Base-by-base conservation (phyloP, 2,797 vertebrate genomes). In the Urosaurus nigricauda region DNA sequence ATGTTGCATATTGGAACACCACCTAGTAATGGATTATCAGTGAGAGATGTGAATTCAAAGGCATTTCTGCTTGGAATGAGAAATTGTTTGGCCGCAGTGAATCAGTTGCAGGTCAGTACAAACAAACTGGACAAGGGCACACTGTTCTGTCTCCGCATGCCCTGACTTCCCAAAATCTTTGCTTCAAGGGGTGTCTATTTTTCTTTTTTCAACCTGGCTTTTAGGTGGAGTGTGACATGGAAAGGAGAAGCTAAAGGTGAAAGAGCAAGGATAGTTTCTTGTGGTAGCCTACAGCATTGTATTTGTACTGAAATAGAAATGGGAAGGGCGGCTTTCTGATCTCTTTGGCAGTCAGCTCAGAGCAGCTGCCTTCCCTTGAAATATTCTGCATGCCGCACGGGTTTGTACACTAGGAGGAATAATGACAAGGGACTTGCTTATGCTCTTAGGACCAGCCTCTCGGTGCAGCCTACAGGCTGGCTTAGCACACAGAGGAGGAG, bases 321-420 rank as follows among this genome's bases (percentile, higher is more conserved):
- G 9, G 43, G 70, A 75, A 68, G 35, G 75, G 58, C 24, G 40
- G 63, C 68, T 68, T 47, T 12, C 35, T 16, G 37, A 91, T 35
- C 63, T 77, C 79, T 73, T 79, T 14, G 74, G 88, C 60, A 86
- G 14, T 51, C 78, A 63, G n/a, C 51, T 84, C 63, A 78, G 53
- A 71, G 82, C 80, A 83, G 89, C 85, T 87, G 87, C 71, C 71
- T 86, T 65, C 13, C 8, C 74, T 86, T 35, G 75, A 13, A 86
- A 53, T 73, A 47, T 90, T 91, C 56, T 68, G 35, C 1, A 0
- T n/a, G 70, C 75, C 40, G 83, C 85, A 84, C 79, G 83, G 87
- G 73, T 71, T 71, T 79, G 78, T 35, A 40, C 6, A 16, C 43
- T 43, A 29, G n/a, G 37, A 51, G 75, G 86, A 81, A 58, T 70